Percentiles rank a stretch among this genome's conserved stretches.
These are phyloP conservation scores for Hydractinia symbiolongicarpus DNA, from an alignment of 30 jellyfish, hydroid and myxozoan species.

Conservation along the genomic window DNA sequence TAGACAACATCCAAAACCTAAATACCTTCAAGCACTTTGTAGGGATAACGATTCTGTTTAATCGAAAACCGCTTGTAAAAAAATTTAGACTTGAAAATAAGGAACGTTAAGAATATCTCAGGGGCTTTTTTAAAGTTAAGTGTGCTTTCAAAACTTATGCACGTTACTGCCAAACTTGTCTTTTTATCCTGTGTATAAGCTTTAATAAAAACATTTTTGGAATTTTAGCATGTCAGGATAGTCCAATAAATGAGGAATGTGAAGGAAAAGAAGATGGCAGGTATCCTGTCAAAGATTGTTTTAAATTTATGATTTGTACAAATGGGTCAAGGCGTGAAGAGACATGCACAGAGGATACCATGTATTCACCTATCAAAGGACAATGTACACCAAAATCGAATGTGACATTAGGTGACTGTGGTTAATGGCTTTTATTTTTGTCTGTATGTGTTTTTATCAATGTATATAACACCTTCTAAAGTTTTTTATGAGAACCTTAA, in stretches of 20 bases:
- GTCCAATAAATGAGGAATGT: conserved; percentile 4
- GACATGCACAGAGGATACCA: not conserved
- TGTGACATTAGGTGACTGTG: conserved; percentile 3
- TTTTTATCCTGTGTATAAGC: too few species aligned
- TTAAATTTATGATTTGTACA: conserved; percentile 18
- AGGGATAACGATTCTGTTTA: too few species aligned
- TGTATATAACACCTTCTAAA: not conserved
- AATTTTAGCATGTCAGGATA: conserved; percentile 15
- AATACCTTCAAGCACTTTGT: too few species aligned
- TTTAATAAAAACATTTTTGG: too few species aligned
- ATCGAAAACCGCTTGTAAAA: too few species aligned
- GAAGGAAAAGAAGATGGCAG: conserved; percentile 11
- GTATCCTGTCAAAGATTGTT: conserved; percentile 11
- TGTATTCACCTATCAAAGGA: not conserved
- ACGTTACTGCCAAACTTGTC: too few species aligned
- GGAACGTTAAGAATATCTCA: too few species aligned
- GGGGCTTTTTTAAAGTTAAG: too few species aligned
- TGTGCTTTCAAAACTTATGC: too few species aligned
- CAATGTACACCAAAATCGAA: not conserved
- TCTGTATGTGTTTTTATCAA: not conserved
- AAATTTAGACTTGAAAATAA: too few species aligned
- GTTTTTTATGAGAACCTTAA: not conserved
- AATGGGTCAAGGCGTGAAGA: not conserved
- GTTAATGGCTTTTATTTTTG: not conserved
- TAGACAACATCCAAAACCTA: too few species aligned